These are phyloP conservation scores for Bombus cullumanus DNA, from an alignment of 1,140 invertebrate species.

Conservation along the genomic window DNA sequence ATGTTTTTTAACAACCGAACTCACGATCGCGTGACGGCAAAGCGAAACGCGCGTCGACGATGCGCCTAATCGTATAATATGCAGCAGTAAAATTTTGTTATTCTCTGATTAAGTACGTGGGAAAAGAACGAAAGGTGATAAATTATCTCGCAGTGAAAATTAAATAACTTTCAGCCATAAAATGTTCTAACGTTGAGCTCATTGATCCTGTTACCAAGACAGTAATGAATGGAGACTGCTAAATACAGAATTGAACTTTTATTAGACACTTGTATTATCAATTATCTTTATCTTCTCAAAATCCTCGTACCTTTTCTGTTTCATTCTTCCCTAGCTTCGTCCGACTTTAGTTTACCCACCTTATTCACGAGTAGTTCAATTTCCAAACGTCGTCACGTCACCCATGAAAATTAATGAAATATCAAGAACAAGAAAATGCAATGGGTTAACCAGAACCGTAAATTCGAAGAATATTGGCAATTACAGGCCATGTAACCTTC, in stretches of 20 bases:
- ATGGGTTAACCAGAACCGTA: neutral
- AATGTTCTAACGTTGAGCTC: too few species aligned
- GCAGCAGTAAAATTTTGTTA: conserved; percentile 70
- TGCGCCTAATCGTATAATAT: conserved; percentile 76
- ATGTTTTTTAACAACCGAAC: conserved; percentile 46
- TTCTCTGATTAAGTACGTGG: conserved; percentile 13
- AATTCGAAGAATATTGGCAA: neutral
- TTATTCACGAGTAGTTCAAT: neutral
- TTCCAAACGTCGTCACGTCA: neutral
- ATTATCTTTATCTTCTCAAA: neutral
- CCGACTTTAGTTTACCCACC: too few species aligned
- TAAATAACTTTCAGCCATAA: neutral
- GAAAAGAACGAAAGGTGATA: conserved; percentile 21
- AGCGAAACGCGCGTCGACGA: conserved; percentile 73
- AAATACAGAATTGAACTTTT: conserved; percentile 27
- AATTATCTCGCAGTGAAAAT: conserved; percentile 55
- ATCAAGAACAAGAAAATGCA: neutral
- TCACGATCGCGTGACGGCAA: conserved; percentile 77
- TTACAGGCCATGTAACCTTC: neutral
- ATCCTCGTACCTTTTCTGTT: neutral
- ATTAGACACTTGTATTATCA: conserved; percentile 31
- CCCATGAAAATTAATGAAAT: neutral
- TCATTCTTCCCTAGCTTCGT: neutral
- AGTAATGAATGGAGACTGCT: too few species aligned
- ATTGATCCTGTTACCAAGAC: too few species aligned